Conservation (phyloP, 2,888 invertebrate genomes). For the Conomelus anceps region DNA sequence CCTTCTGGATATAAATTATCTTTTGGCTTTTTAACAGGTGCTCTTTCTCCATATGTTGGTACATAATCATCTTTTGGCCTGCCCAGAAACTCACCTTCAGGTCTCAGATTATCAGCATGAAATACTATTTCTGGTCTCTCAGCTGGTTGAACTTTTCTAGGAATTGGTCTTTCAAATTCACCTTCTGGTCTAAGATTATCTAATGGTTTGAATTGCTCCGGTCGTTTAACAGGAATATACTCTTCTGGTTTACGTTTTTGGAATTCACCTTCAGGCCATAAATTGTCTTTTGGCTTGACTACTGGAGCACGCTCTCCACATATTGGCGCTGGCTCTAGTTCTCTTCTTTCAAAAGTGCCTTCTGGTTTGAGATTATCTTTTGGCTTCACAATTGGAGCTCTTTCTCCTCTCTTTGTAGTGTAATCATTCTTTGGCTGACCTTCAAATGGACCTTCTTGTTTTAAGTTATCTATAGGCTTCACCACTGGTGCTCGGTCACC, state of each 20-base stretch:
- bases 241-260: conserved; percentile 46
- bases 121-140: conserved; percentile 36
- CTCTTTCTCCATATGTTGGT: conserved; percentile 40
- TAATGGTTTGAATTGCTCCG: conserved; percentile 41
- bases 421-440: conserved; percentile 40
- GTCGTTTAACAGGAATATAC: conserved; percentile 33
- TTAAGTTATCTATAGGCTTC: conserved; percentile 48
- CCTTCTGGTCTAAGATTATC: conserved; percentile 53
- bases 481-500: conserved; percentile 47
- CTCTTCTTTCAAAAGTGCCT: conserved; percentile 45
- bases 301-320: conserved; percentile 44
- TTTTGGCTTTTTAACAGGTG: conserved; percentile 40
- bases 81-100: conserved; percentile 45
- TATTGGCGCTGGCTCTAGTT: conserved; percentile 38
- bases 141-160: conserved; percentile 31
- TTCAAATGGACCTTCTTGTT: conserved; percentile 44
- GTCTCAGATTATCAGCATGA: conserved; percentile 38
- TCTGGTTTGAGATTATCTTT: conserved; percentile 37
- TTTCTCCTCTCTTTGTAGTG: conserved; percentile 47
- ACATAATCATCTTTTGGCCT: conserved; percentile 36
- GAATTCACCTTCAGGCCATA: conserved; percentile 43
- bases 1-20: conserved; percentile 48
- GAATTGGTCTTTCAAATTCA: conserved; percentile 46
- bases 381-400: conserved; percentile 44
- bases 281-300: conserved; percentile 39